Evolutionary conservation across 2,888 invertebrate genomes (phyloP).

Genomic region (Harpalus rufipes): DNA sequence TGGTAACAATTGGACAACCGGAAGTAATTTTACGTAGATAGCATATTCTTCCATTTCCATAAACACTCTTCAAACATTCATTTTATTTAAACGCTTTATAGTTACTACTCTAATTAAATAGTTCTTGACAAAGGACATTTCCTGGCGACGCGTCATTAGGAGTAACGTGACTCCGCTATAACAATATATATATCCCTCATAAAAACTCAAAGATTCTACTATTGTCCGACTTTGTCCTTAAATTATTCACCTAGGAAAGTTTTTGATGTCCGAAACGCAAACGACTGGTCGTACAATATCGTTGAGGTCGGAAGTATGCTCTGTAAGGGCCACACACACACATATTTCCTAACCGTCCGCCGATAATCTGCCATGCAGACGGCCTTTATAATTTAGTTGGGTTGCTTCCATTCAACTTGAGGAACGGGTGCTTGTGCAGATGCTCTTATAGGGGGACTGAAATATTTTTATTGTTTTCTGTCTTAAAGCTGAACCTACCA

Average conservation of each 20-base stretch:
- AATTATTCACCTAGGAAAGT: constrained; percentile 56
- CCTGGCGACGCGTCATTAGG: constrained; percentile 5
- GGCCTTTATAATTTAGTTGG: constrained; percentile 51
- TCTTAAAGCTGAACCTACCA: constrained; percentile 37
- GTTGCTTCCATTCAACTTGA: constrained; percentile 43
- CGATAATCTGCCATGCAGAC: constrained; percentile 52
- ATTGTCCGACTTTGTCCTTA: constrained; percentile 24
- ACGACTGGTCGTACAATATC: constrained; percentile 29
- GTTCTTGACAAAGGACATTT: neutral
- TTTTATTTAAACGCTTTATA: constrained; percentile 24
- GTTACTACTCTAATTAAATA: constrained; percentile 14
- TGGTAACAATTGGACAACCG: too few species aligned
- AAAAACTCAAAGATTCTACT: constrained; percentile 25
- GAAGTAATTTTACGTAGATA: too few species aligned
- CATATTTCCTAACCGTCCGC: constrained; percentile 30
- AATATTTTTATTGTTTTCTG: constrained; percentile 54
- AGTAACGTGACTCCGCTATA: constrained; percentile 12
- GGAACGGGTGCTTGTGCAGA: constrained; percentile 24
- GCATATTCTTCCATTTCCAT: too few species aligned
- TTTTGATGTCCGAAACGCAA: constrained; percentile 57
- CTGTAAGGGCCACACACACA: constrained; percentile 12
- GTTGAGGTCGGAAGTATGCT: neutral
- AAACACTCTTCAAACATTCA: neutral
- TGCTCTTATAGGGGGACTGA: constrained; percentile 8
- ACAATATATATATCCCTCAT: constrained; percentile 8